Evolutionary conservation across 2,888 invertebrate genomes (phyloP), one percentile per base, ranked within the genome.

Genomic region (Cenopis cana): DNA sequence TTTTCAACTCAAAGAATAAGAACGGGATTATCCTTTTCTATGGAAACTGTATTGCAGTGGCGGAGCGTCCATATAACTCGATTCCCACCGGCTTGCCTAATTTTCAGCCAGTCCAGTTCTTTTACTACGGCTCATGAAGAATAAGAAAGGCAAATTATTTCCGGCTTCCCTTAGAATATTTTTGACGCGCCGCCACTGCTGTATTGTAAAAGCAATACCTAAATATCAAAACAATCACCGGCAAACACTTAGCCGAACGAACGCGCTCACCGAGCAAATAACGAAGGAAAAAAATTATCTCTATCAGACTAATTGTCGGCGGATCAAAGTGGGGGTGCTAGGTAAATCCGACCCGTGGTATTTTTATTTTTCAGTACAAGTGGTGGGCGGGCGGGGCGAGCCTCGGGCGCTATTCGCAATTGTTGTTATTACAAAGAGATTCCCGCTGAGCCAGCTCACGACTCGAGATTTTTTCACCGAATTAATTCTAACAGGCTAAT

Each of bases 381-480:
- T 72, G 76, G 74, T 78, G 74, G 82, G 74, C 79, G 80, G 82
- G 81, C 76, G 81, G 80, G 82, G 77, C 78, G 76, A 72, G 86
- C 91, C 89, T 83, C 85, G 83, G 85, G 92, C 89, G 84, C 79
- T 86, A 86, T 88, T 87, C 85, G 87, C 92, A 93, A 93, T 93
- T 91, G 91, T 93, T 93, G 89, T 92, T 93, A 92, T 93, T 92
- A 93, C 91, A 92, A 90, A 90, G 90, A 92, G 89, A 88, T 89
- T 87, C 86, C 85, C 81, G 85, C 84, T 88, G 87, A 91, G 88
- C 91, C 88, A 88, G 89, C 88, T 92, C 88, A 86, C 78, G 78
- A 80, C 82, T 84, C 80, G 79, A 81, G 82, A 81, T 77, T 88
- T 91, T 91, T 89, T 87, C 79, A 85, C 81, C 81, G 84, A 87